A percentile compares a stretch with the other conserved stretches of the same genome.
phyloP scores from a whole-genome alignment of 2,113 vertebrate genomes.

The Phalacrocorax carbo region DNA sequence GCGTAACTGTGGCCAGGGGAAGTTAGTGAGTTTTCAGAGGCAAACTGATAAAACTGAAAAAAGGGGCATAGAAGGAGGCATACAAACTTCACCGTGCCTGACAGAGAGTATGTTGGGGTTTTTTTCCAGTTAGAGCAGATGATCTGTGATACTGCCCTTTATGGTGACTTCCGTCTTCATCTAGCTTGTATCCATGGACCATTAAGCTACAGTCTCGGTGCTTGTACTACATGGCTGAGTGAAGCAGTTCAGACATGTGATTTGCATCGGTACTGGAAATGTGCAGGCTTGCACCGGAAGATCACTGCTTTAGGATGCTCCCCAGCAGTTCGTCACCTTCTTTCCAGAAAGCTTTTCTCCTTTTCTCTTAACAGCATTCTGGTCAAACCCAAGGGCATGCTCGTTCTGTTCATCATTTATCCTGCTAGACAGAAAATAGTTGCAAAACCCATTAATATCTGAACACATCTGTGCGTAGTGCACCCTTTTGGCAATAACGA shows the following conservation, averaged over 20 bases:
- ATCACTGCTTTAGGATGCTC: neutral
- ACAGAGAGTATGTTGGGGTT: accelerated
- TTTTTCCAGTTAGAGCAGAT: neutral
- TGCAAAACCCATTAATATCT: neutral
- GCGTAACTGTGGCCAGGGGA: neutral
- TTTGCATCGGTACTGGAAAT: neutral
- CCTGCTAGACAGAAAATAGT: neutral
- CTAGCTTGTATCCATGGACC: neutral
- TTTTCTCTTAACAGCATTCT: neutral
- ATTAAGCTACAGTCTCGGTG: neutral
- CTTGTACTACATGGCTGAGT: accelerated
- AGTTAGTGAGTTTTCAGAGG: conserved; percentile 14
- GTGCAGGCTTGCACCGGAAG: neutral
- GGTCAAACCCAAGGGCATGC: neutral
- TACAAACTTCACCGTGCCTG: neutral
- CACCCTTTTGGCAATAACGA: neutral
- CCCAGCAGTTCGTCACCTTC: neutral
- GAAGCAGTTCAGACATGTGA: neutral
- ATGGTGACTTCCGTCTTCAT: neutral
- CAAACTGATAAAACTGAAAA: neutral
- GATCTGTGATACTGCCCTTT: neutral
- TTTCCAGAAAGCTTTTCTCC: neutral
- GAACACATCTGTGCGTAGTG: neutral
- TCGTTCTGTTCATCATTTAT: neutral
- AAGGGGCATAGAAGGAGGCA: neutral